Base-by-base conservation (phyloP, 2,888 invertebrate species). In the Oligia fasciuncula region DNA sequence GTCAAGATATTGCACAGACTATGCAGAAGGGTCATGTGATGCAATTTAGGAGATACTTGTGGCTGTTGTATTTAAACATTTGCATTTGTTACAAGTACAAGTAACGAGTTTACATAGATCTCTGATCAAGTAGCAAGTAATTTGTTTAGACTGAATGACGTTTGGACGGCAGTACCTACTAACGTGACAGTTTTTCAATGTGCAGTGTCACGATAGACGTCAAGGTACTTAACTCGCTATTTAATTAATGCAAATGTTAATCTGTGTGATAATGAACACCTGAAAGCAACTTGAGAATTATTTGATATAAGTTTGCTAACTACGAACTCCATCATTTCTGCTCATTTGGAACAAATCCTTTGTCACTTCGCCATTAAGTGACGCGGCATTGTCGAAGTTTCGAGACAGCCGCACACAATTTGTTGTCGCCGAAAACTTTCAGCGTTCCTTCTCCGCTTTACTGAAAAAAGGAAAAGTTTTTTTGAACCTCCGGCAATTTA, bases 351-450 rank as follows among this genome's bases (percentile, higher is more conserved):
- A 81, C 68, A 80, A 83, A 76, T 77, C 68, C 74, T 54, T 60
- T 76, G 67, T 74, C 70, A 73, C 57, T 29, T 54, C 66, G 67
- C 72, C 63, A 73, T 74, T 72, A 83, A 87, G 79, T 82, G 77
- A 85, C 77, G 82, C 78, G 79, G 80, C 71, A 73, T 75, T 77
- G 78, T 80, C 70, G 54, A 85, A 87, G 85, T 87, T 88, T 73
- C 17, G 69, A 84, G 86, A 86, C 81, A 71, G 76, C 29, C 78
- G 71, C 81, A 76, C 78, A 81, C 80, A 87, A 88, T 87, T 88
- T 87, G 78, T 83, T 80, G 85, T 85, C 77, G 51, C 76, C 80
- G 29, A 68, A 84, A 88, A 87, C 68, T 88, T 88, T 75, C 1
- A 29, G 35, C 70, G 71, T 81, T 80, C 73, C 79, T 70, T 76